Evolutionary conservation across 2,113 vertebrate species (phyloP), one percentile per base, ranked within the genome.

Genomic region (Tursiops truncatus): DNA sequence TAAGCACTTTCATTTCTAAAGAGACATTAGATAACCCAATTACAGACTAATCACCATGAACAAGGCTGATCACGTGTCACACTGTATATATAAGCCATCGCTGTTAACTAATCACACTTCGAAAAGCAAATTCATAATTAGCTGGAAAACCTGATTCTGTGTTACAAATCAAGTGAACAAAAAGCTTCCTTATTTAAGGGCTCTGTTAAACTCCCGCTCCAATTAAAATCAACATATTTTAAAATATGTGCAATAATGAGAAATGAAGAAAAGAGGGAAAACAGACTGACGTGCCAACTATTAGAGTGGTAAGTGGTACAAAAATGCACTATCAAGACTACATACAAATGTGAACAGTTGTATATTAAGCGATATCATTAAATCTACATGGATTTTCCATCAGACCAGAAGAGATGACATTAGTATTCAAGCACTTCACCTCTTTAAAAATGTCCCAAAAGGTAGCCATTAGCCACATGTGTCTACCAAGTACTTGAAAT

Each of bases 1-100:
- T 18, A 89, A 82, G 36, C 77, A 82, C 88, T 96, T 92, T 74
- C 63, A 91, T 93, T 89, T 89, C 95, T 90, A 95, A 86, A 94
- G 74, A 53, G n/a, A 87, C 60, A 62, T 73, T 60, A 90, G 95
- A 96, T 94, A 97, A 95, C 41, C 50, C 68, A 91, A 63, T 89
- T 89, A 73, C 26, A 91, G 82, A 65, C 73, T 85, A 76, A 93
- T 71, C 53, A 74, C 53, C 3, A 7, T 31, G 68, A 91, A n/a
- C 63, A 2, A 13, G 77, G 74, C 41, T 23, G 68, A 68, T 63
- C 62, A 94, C 1, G 4, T 63, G 36, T 70, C 91, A 84, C 23
- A 71, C 8, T n/a, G 12, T 12, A 73, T 26, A 11, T 33, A 38
- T 25, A n/a, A 68, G 73, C 23, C 80, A 90, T n/a, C 10, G 17